Conservation (phyloP, 2,888 invertebrate species). For the Campoplex nolae region DNA sequence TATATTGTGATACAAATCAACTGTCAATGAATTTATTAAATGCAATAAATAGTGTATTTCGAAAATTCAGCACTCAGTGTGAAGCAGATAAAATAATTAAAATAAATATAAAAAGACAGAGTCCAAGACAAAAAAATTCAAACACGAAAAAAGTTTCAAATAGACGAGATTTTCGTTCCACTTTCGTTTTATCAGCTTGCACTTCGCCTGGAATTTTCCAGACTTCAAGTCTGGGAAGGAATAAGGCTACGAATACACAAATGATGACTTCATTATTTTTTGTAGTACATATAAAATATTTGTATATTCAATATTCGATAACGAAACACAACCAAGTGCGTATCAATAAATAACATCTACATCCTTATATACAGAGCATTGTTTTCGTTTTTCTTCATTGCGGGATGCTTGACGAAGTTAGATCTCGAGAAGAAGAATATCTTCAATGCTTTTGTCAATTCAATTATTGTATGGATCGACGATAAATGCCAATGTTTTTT, state of each 20-base stretch:
- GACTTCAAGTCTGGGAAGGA: no score
- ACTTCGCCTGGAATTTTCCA: no score
- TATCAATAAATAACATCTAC: constrained; percentile 73
- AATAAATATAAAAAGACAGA: no score
- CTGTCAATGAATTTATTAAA: no score
- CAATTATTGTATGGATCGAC: background rate
- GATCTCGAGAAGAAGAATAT: background rate
- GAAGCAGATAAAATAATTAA: no score
- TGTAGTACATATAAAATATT: constrained; percentile 50
- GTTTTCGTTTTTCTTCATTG: constrained; percentile 23
- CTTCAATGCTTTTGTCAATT: constrained; percentile 25
- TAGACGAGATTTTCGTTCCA: no score
- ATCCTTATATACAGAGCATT: constrained; percentile 68
- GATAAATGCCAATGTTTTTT: background rate
- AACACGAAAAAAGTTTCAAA: no score
- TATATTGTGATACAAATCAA: no score
- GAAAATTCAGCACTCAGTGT: no score
- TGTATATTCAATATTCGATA: constrained; percentile 64
- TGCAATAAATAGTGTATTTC: no score
- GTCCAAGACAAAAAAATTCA: no score
- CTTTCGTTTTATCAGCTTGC: no score
- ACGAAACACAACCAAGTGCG: constrained; percentile 65
- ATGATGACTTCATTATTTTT: background rate
- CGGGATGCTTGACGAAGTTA: constrained; percentile 1
- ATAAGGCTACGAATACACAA: background rate